phyloP scores from a whole-genome alignment of 2,888 invertebrate species.

The Leptinotarsa rubiginosa region DNA sequence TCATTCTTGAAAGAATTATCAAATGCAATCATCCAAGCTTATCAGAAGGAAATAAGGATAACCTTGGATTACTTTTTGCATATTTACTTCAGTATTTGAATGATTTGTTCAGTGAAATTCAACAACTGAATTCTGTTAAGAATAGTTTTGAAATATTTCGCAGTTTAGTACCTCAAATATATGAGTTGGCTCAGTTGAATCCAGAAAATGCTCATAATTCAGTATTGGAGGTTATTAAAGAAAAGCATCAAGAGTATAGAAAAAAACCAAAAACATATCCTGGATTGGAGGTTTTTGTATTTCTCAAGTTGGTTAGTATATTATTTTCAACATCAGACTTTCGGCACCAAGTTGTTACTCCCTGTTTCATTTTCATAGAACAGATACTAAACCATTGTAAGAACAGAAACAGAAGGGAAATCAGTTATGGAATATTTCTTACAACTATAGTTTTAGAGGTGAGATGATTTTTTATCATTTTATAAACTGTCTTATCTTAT shows the following conservation, averaged over 20 bases:
- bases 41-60: slow-evolving; percentile 81
- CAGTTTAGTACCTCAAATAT: slow-evolving; percentile 69
- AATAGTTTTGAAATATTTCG: slow-evolving; percentile 73
- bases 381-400: slow-evolving; percentile 78
- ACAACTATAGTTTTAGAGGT: slow-evolving; percentile 81
- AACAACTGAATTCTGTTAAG: slow-evolving; percentile 62
- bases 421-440: slow-evolving; percentile 83
- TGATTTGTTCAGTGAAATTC: slow-evolving; percentile 70
- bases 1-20: slow-evolving; percentile 83
- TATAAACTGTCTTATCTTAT: slow-evolving; percentile 27
- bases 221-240: slow-evolving; percentile 77
- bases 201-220: slow-evolving; percentile 76
- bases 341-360: slow-evolving; percentile 88
- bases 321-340: slow-evolving; percentile 93
- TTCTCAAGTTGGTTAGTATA: slow-evolving; percentile 84
- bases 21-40: slow-evolving; percentile 90
- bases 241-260: slow-evolving; percentile 76
- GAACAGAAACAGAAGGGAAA: slow-evolving; percentile 74
- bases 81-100: slow-evolving; percentile 83
- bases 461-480: slow-evolving; percentile 42
- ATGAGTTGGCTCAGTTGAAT: slow-evolving; percentile 79
- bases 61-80: slow-evolving; percentile 79
- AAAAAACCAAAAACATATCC: slow-evolving; percentile 74
- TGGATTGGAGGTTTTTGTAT: slow-evolving; percentile 77
- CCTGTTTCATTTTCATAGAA: slow-evolving; percentile 84